Conservation (phyloP, 2,888 invertebrate genomes). For the Dicyrtomina minuta region DNA sequence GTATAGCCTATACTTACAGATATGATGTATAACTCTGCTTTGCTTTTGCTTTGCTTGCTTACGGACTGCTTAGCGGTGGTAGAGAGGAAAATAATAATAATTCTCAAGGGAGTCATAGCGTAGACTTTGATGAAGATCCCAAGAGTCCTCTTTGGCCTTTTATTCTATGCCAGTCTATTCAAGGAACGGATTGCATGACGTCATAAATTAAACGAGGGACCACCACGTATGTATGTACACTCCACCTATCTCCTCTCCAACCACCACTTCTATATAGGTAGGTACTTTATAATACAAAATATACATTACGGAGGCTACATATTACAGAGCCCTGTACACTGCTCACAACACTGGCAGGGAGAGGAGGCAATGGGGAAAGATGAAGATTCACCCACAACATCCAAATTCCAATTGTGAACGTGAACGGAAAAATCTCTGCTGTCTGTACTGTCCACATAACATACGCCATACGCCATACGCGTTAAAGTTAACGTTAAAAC, state of each 20-base stretch:
- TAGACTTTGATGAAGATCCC: constrained; percentile 35
- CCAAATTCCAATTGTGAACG: too few species aligned
- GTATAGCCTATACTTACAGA: not conserved
- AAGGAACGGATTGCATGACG: constrained; percentile 33
- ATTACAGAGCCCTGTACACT: not conserved
- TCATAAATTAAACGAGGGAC: constrained; percentile 31
- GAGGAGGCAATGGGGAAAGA: too few species aligned
- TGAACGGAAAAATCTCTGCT: too few species aligned
- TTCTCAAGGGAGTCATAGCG: constrained; percentile 32
- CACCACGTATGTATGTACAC: not conserved
- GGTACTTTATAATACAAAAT: too few species aligned
- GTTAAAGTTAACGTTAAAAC: too few species aligned
- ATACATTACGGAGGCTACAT: too few species aligned
- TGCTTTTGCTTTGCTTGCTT: not conserved
- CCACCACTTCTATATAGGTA: too few species aligned
- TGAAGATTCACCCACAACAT: not conserved
- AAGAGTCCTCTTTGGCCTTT: constrained; percentile 35
- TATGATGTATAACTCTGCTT: not conserved
- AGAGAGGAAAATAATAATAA: constrained; percentile 32
- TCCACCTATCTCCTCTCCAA: constrained; percentile 10
- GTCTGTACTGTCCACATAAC: too few species aligned
- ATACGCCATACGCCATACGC: too few species aligned
- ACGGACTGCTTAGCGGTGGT: not conserved
- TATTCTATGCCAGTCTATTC: constrained; percentile 29
- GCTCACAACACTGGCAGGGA: too few species aligned